Percentiles rank a stretch among this genome's conserved stretches.
phyloP scores from a whole-genome alignment of 2,797 vertebrate genomes.

The Streptopelia turtur region DNA sequence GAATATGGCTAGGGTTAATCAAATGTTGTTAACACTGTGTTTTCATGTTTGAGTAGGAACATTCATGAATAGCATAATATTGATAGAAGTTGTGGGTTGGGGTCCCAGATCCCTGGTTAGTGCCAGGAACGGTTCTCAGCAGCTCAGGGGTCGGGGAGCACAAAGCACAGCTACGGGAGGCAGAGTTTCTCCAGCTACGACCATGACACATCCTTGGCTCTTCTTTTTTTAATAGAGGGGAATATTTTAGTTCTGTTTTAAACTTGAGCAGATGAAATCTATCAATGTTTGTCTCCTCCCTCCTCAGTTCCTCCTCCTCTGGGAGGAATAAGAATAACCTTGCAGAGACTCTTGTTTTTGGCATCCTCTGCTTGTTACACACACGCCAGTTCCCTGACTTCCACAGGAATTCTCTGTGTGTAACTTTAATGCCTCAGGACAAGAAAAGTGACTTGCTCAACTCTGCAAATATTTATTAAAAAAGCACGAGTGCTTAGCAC shows the following conservation, averaged over 20 bases:
- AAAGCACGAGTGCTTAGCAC: not conserved
- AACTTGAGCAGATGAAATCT: not conserved
- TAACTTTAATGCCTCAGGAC: not conserved
- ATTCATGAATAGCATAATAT: not conserved
- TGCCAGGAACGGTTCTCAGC: not conserved
- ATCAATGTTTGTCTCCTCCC: not conserved
- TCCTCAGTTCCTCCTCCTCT: not conserved
- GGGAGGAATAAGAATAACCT: not conserved
- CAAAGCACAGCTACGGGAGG: rapidly evolving
- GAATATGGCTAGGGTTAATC: rapidly evolving
- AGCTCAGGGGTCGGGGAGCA: not conserved
- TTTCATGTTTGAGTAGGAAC: not conserved
- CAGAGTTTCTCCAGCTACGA: not conserved
- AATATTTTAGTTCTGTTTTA: not conserved
- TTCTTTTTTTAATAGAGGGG: not conserved
- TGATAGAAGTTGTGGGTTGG: not conserved
- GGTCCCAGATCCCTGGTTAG: not conserved
- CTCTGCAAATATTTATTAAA: not conserved
- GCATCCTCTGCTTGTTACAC: not conserved
- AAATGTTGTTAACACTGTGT: not conserved
- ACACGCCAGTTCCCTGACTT: not conserved
- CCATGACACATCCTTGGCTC: not conserved
- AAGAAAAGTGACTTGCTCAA: not conserved
- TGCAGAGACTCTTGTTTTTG: not conserved
- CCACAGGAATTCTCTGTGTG: not conserved